Base-by-base conservation (phyloP, 37 sponge, comb jelly and placozoan genomes). In the Crambe crambe region DNA sequence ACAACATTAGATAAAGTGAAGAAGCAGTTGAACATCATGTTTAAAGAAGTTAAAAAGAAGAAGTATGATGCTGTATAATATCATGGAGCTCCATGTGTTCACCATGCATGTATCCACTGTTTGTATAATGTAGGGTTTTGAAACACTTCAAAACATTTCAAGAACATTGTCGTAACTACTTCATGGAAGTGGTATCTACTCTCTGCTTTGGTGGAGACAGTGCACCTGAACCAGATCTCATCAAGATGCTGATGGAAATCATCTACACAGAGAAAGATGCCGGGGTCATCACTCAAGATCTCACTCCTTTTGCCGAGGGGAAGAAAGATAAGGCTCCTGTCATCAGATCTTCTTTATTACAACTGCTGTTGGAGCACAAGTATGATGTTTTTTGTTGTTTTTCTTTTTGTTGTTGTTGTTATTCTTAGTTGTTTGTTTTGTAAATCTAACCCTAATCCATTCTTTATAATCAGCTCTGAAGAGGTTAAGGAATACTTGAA, bases 131-230 rank as follows among this genome's bases (percentile, higher is more conserved):
- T 36, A 54, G 54, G 36, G 2, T 34, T 10, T 3, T 71, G 20
- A 40, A 47, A 12, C 6, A 47, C 23, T 40, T 47, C 29, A 73
- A 44, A 2, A 47, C 42, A 31, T 65, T 65, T 65, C 31, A 32
- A 65, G 17, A 9, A 6, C 10, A 65, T 30, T 89, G 90, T 66
- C 65, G 60, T n/a, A 31, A 37, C 2, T 89, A 85, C 36, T 92
- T 92, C 70, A 84, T 88, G 72, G 93, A 92, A 42, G 82, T 92
- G 21, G 80, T 92, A 10, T 92, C 93, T 38, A 75, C 65, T 39
- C 82, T 92, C 0, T 92, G 93, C 64, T 92, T 92, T 78, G 93
- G 89, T 12, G 72, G 56, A 21, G 36, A 58, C 44, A 78, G 66
- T 25, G 43, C 77, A 25, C 93, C 93, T 56, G 81, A 88, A 72